Percentiles rank a stretch among this genome's conserved stretches.
Evolutionary conservation across 1,140 invertebrate genomes (phyloP).

Genomic region (Zaprionus nigranus): DNA sequence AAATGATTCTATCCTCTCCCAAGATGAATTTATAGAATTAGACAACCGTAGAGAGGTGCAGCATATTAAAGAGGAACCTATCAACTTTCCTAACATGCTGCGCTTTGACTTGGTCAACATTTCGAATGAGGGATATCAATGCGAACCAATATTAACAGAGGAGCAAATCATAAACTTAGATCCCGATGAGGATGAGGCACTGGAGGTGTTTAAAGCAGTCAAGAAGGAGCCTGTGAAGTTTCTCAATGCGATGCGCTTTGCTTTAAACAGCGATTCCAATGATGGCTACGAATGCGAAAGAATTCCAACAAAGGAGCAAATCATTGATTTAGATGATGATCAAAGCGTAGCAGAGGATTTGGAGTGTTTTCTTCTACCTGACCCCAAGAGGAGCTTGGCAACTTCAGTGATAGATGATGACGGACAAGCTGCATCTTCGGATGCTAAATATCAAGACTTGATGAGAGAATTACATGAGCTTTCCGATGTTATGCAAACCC

Average conservation of each 20-base stretch:
- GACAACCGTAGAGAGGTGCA: background rate
- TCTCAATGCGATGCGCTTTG: constrained; percentile 29
- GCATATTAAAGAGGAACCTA: constrained; percentile 14
- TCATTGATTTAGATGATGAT: constrained; percentile 26
- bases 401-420: background rate
- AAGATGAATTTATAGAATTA: background rate
- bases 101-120: constrained; percentile 15
- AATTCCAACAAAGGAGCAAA: constrained; percentile 20
- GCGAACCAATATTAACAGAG: constrained; percentile 16
- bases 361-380: constrained; percentile 8
- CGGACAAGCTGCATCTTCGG: background rate
- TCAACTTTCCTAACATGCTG: constrained; percentile 27
- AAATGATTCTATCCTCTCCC: background rate
- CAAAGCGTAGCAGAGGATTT: background rate
- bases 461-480: background rate
- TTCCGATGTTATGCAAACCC: background rate
- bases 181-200: constrained; percentile 4
- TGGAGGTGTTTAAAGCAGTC: background rate
- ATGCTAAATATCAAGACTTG: background rate
- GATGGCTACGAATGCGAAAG: constrained; percentile 19
- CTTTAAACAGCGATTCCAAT: background rate
- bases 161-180: constrained; percentile 33
- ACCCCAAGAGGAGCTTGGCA: background rate
- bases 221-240: constrained; percentile 33
- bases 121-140: background rate